A percentile compares a stretch with the other conserved stretches of the same genome.
These are phyloP conservation scores for Chrysemys picta DNA, from an alignment of 2,113 vertebrate genomes.

Conservation along the genomic window DNA sequence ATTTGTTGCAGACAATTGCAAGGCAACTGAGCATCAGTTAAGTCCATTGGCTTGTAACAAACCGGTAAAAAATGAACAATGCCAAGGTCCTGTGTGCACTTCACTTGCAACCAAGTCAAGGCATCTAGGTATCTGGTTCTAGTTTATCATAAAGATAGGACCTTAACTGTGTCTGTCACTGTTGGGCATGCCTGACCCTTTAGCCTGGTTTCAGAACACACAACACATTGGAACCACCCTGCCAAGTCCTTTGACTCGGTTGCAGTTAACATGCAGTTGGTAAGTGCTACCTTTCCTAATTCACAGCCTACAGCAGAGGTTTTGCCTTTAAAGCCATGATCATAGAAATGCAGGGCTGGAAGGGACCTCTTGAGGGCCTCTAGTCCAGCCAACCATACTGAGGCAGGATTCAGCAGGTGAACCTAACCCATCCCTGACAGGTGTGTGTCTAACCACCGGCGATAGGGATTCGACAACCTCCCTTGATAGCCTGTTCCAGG, in stretches of 20 bases:
- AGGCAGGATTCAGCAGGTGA: too few species aligned
- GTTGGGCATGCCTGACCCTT: background rate
- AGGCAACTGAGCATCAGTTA: background rate
- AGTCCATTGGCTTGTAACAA: background rate
- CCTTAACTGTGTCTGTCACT: constrained; percentile 7
- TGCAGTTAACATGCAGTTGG: background rate
- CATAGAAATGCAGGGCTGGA: background rate
- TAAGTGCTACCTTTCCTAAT: background rate
- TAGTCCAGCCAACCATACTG: too few species aligned
- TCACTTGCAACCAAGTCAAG: background rate
- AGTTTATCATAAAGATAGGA: background rate
- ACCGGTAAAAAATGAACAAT: background rate
- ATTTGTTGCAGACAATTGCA: background rate
- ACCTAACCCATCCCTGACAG: too few species aligned
- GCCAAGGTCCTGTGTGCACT: accelerated
- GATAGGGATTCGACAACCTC: too few species aligned
- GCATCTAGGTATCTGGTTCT: background rate
- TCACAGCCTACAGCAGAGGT: background rate
- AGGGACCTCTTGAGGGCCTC: background rate
- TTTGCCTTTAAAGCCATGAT: background rate
- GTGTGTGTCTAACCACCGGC: too few species aligned
- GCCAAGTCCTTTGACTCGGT: background rate
- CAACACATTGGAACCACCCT: background rate
- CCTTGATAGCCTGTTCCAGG: too few species aligned
- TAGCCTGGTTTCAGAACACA: background rate